Conservation (phyloP, 2,888 invertebrate genomes). For the Phoenoteleia sp. region DNA sequence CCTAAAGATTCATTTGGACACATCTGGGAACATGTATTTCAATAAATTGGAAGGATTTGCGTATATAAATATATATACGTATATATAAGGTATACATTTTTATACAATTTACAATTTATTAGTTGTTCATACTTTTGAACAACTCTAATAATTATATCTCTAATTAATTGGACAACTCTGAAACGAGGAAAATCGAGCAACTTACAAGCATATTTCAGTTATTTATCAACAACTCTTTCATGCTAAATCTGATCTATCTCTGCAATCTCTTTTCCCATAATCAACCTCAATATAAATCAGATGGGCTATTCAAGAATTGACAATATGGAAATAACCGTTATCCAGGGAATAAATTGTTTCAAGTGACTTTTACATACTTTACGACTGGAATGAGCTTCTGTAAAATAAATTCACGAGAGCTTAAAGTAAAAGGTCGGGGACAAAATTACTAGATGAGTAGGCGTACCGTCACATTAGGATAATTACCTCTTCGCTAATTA, state of each 20-base stretch:
- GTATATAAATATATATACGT: slow-evolving; percentile 51
- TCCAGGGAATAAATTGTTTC: slow-evolving; percentile 27
- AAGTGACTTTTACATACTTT: slow-evolving; percentile 50
- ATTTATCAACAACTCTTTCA: too few relatives aligned
- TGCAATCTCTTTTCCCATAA: background rate
- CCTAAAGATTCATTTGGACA: slow-evolving; percentile 60
- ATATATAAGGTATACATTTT: slow-evolving; percentile 57
- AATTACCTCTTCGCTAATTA: slow-evolving; percentile 71
- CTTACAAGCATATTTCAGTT: too few relatives aligned
- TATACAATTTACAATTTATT: slow-evolving; percentile 52
- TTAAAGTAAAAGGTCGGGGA: slow-evolving; percentile 62
- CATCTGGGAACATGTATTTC: slow-evolving; percentile 58
- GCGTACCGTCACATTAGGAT: slow-evolving; percentile 67
- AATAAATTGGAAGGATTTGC: slow-evolving; percentile 60
- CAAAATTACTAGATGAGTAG: slow-evolving; percentile 66
- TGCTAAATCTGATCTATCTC: too few relatives aligned
- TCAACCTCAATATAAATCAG: too few relatives aligned
- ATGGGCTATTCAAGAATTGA: too few relatives aligned
- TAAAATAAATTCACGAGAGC: slow-evolving; percentile 60
- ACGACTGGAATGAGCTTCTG: slow-evolving; percentile 37
- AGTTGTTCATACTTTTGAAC: background rate
- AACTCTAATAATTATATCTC: slow-evolving; percentile 4
- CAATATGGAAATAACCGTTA: slow-evolving; percentile 22
- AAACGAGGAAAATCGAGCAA: too few relatives aligned
- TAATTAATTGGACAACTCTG: slow-evolving; percentile 4